Evolutionary conservation across 2,888 invertebrate species (phyloP), one percentile per base, ranked within the genome.

Genomic region (Eledone cirrhosa): DNA sequence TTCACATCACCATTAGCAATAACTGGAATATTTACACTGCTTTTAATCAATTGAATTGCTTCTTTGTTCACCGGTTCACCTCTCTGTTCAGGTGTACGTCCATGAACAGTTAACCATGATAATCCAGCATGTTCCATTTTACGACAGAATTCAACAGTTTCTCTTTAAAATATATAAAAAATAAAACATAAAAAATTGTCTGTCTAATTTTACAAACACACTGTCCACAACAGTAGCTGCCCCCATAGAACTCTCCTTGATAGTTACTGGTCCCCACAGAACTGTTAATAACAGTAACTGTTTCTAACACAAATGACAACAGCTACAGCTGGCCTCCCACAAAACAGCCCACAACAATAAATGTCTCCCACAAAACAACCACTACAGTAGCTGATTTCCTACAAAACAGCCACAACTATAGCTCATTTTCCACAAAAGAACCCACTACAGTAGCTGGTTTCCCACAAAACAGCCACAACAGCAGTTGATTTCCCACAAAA

Each of bases 1-100:
- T 94, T 95, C 0, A 97, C 92, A 86, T 97, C 97, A 59, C 99
- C 99, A 92, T 99, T 99, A 0, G 96, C 97, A 83, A 98, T 93
- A 0, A 99, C 92, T 0, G 99, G 98, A 83, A 98, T 92, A 90
- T 89, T 76, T n/a, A 97, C 90, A 82, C 93, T 93, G 78, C 94
- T 93, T 84, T 94, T 94, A 22, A 97, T 93, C 67, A 94, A 91
- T 86, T 93, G 93, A 80, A 99, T 93, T 41, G 94, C 94, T 24
- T 93, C 93, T 41, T 93, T 87, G 90, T 97, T 93, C 19, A 92
- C 92, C 3, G 93, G 92, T 81, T 94, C 94, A 86, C 93, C 93
- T 90, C 95, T 94, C 89, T 97, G 95, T 65, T 93, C 92, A 67
- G 94, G 94, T n/a, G 97, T 98, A 79, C 99, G 93, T 1, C 96